Evolutionary conservation across 2,888 invertebrate genomes (phyloP), one percentile per base, ranked within the genome.

Genomic region (Lasioglossum oenotherae): DNA sequence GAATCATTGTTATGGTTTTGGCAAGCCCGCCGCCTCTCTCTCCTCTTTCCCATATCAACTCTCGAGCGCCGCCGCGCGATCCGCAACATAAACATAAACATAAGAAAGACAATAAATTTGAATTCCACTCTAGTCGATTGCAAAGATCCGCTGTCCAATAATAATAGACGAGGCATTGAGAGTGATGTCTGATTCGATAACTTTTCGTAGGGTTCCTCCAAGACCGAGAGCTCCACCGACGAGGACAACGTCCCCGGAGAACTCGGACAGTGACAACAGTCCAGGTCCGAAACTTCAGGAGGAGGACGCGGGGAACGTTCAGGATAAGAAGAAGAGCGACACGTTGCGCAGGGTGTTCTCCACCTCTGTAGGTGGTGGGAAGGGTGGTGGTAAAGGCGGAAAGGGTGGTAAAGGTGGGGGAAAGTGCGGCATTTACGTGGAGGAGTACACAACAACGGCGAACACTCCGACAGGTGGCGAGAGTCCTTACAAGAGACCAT

Each of bases 261-360:
- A 94, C 82, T 94, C 95, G 4, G 95, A 95, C 90, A 95, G 94
- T 82, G 95, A 95, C 83, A 94, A 94, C 81, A 94, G 94, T 80
- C 95, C 95, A 38, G 93, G 93, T 23, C 92, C 95, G 19, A 96
- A 95, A 81, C 86, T 96, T 44, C 96, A 96, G 77, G 95, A 95
- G 60, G 96, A 96, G 75, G 93, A 93, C 38, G 95, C 95, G n/a
- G 96, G 96, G 77, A 94, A 96, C 19, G 96, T 96, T 1, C 96
- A 96, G 84, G 97, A 97, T 93, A 97, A 97, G 92, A 97, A 97
- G 95, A 97, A 97, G 94, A 97, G 96, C 91, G 97, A 96, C 91
- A 97, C 97, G 0, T 94, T 97, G 79, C 95, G 97, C 69, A 97
- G 97, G 92, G 95, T 97, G 78, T 97, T 97, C 93, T 96, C 96